phyloP scores from a whole-genome alignment of 1,140 invertebrate genomes.

The Aleiodes sp. region DNA sequence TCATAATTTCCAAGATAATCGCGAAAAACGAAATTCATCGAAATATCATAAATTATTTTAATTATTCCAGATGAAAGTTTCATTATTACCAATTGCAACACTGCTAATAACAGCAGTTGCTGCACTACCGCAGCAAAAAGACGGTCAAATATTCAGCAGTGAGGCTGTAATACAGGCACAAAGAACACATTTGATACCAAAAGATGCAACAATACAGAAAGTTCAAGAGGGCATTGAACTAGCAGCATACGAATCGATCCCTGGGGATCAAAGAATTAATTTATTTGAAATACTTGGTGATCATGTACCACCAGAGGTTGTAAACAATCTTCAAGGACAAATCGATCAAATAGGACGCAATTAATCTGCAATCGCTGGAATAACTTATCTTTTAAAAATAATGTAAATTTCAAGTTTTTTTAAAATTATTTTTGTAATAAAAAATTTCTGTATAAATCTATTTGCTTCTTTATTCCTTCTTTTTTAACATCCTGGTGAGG shows the following conservation, averaged over 20 bases:
- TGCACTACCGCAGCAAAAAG: conserved; percentile 75
- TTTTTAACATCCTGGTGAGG: not conserved
- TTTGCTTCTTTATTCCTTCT: conserved; percentile 3
- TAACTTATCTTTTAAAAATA: too few relatives aligned
- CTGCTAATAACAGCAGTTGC: conserved; percentile 60
- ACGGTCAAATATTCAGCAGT: conserved; percentile 81
- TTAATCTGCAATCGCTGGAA: too few relatives aligned
- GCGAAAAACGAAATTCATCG: too few relatives aligned
- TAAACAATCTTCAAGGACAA: conserved; percentile 83
- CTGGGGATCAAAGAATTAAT: conserved; percentile 83
- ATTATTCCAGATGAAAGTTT: conserved; percentile 50
- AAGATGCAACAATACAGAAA: conserved; percentile 85
- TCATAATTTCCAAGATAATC: too few relatives aligned
- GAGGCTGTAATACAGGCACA: conserved; percentile 88
- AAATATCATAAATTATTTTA: not conserved
- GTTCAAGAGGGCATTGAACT: conserved; percentile 86
- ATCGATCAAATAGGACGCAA: conserved; percentile 81
- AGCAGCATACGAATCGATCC: conserved; percentile 83
- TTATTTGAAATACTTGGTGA: conserved; percentile 82
- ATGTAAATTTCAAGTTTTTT: too few relatives aligned
- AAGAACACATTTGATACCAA: conserved; percentile 82
- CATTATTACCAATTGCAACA: conserved; percentile 54
- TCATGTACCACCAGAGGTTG: conserved; percentile 85
- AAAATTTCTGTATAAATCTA: not conserved
- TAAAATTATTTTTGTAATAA: too few relatives aligned